Evolutionary conservation across 2,113 vertebrate species (phyloP).

Genomic region (Chaetorhynchus papuensis): DNA sequence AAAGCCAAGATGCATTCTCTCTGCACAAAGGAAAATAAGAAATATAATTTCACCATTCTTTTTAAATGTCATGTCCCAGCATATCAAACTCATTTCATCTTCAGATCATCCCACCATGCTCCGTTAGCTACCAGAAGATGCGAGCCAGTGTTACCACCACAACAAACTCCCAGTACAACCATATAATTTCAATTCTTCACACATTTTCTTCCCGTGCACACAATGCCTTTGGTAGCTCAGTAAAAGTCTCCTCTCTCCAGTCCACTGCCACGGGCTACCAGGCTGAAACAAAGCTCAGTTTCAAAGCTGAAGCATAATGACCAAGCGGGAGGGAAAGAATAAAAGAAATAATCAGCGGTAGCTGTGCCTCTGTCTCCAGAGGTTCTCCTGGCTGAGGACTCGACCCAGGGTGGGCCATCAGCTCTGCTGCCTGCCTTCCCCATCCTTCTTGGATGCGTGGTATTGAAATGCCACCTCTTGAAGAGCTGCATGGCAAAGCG

Average conservation of each 20-base stretch:
- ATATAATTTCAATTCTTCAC: conserved; percentile 64
- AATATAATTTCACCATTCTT: conserved; percentile 40
- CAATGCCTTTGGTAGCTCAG: conserved; percentile 32
- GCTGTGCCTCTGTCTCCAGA: not conserved
- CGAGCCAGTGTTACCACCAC: conserved; percentile 9
- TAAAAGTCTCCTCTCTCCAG: conserved; percentile 39
- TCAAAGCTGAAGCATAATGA: conserved; percentile 38
- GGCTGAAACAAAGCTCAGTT: conserved; percentile 60
- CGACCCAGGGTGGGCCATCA: not conserved
- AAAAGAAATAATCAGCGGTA: not conserved
- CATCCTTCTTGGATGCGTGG: not conserved
- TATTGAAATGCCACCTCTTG: conserved; percentile 41
- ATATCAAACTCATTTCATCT: conserved; percentile 21
- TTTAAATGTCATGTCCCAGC: conserved; percentile 28
- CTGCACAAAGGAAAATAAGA: conserved; percentile 15
- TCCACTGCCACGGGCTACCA: conserved; percentile 55
- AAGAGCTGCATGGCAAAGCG: not conserved
- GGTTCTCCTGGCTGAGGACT: not conserved
- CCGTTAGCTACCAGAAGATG: not conserved
- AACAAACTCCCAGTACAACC: conserved; percentile 44
- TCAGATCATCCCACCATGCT: conserved; percentile 16
- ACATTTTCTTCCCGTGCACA: conserved; percentile 45
- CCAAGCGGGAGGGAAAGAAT: conserved; percentile 23
- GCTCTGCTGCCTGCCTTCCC: not conserved
- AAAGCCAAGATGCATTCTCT: not conserved